Conservation (phyloP, 2,888 invertebrate genomes). For the Phlogophora meticulosa region DNA sequence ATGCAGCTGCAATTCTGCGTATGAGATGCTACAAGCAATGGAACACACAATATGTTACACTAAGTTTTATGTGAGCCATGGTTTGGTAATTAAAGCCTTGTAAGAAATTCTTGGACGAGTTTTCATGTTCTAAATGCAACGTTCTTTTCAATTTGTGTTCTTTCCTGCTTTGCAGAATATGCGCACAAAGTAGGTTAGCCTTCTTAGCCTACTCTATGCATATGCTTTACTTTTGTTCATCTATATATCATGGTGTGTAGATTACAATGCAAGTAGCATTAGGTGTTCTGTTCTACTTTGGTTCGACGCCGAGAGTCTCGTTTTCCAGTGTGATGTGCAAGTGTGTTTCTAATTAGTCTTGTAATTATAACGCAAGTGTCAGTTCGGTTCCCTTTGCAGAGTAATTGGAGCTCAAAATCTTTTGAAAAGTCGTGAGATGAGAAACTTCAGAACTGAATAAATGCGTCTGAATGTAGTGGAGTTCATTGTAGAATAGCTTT, state of each 20-base stretch:
- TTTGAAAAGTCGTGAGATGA: constrained; percentile 41
- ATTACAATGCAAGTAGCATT: constrained; percentile 22
- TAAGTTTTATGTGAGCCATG: not conserved
- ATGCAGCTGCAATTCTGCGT: constrained; percentile 17
- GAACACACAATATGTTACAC: not conserved
- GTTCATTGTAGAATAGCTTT: constrained; percentile 16
- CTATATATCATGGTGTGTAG: not conserved
- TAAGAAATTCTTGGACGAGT: not conserved
- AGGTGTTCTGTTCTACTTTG: constrained; percentile 18
- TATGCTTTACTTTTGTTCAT: not conserved
- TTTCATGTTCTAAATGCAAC: not conserved
- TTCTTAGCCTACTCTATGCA: not conserved
- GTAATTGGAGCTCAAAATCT: constrained; percentile 57
- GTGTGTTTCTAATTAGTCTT: constrained; percentile 47
- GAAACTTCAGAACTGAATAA: constrained; percentile 38
- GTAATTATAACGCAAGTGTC: constrained; percentile 56
- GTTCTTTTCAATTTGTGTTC: not conserved
- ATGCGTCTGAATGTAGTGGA: constrained; percentile 17
- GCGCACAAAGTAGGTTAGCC: not conserved
- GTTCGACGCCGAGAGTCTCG: constrained; percentile 8
- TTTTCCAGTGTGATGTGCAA: constrained; percentile 18
- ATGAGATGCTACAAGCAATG: not conserved
- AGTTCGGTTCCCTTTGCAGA: constrained; percentile 37
- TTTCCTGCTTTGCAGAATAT: not conserved
- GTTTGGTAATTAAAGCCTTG: not conserved